Conservation (phyloP, 2,797 vertebrate genomes). For the Poecilia wingei region DNA sequence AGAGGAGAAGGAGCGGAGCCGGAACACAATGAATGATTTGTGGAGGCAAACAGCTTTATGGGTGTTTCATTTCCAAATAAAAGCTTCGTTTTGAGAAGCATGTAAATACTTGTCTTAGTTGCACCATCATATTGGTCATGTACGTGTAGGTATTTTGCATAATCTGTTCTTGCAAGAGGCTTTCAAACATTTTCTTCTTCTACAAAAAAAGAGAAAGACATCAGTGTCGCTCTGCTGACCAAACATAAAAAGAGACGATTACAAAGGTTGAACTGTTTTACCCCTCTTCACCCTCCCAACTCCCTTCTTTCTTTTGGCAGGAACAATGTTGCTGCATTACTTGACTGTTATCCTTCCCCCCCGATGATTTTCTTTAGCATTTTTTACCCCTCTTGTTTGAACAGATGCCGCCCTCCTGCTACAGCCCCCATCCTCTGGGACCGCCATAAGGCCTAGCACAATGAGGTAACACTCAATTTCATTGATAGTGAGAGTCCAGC, state of each 20-base stretch:
- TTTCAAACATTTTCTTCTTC: conserved; percentile 57
- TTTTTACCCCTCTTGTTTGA: conserved; percentile 81
- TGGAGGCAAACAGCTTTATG: conserved; percentile 33
- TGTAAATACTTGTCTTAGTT: conserved; percentile 50
- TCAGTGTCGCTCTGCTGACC: conserved; percentile 69
- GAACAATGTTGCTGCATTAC: conserved; percentile 79
- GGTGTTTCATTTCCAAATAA: conserved; percentile 16
- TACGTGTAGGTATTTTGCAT: conserved; percentile 19
- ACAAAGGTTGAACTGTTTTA: conserved; percentile 78
- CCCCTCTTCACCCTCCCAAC: conserved; percentile 54
- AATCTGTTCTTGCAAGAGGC: conserved; percentile 43
- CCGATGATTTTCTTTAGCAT: conserved; percentile 79
- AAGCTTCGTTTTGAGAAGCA: conserved; percentile 44
- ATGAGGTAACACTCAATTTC: conserved; percentile 71
- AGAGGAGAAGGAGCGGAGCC: neutral
- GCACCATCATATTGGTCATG: conserved; percentile 27
- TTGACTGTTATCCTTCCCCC: conserved; percentile 79
- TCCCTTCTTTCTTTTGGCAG: conserved; percentile 71
- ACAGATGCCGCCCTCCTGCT: conserved; percentile 79
- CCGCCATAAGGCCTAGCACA: conserved; percentile 62
- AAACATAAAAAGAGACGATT: conserved; percentile 74
- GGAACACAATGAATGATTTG: conserved; percentile 55
- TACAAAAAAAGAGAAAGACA: conserved; percentile 36
- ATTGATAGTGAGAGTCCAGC: conserved; percentile 70
- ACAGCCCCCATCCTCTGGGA: conserved; percentile 67